Conservation (phyloP, 1,140 invertebrate genomes). For the Drosophila asahinai region DNA sequence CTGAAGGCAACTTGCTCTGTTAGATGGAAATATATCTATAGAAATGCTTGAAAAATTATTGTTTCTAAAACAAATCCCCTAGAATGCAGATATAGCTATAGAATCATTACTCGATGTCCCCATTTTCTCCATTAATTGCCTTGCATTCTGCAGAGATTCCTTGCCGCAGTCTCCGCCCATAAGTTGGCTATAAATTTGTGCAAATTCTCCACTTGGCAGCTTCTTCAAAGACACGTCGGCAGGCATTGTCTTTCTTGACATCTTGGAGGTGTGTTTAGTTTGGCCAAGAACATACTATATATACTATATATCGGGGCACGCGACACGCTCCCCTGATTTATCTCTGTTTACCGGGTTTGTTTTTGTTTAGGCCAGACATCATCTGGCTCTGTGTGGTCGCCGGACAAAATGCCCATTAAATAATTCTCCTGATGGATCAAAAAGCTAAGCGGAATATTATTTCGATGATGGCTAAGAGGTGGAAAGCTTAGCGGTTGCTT, state of each 20-base stretch:
- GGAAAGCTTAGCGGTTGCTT: slow-evolving; percentile 31
- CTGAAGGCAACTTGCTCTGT: slow-evolving; percentile 36
- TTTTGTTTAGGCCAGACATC: slow-evolving; percentile 15
- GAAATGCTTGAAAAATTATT: neutral
- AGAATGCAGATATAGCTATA: neutral
- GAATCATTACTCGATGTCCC: slow-evolving; percentile 3
- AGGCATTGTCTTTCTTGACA: slow-evolving; percentile 35
- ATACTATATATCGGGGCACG: slow-evolving; percentile 47
- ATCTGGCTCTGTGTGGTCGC: neutral
- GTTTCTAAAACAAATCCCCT: neutral
- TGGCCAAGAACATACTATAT: slow-evolving; percentile 1
- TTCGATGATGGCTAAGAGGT: slow-evolving; percentile 22
- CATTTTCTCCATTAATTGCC: slow-evolving; percentile 15
- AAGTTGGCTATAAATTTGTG: slow-evolving; percentile 60
- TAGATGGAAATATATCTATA: slow-evolving; percentile 8
- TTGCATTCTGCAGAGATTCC: slow-evolving; percentile 1
- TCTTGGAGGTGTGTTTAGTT: slow-evolving; percentile 22
- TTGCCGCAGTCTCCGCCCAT: slow-evolving; percentile 20
- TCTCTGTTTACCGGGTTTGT: slow-evolving; percentile 50
- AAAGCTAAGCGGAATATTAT: slow-evolving; percentile 38
- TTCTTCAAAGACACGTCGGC: slow-evolving; percentile 29
- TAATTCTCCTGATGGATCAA: slow-evolving; percentile 36
- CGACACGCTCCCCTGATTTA: slow-evolving; percentile 70
- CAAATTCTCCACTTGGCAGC: slow-evolving; percentile 42
- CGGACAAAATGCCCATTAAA: slow-evolving; percentile 31